Evolutionary conservation across 2,888 invertebrate species (phyloP).

Genomic region (Lepidochrysops patricia): DNA sequence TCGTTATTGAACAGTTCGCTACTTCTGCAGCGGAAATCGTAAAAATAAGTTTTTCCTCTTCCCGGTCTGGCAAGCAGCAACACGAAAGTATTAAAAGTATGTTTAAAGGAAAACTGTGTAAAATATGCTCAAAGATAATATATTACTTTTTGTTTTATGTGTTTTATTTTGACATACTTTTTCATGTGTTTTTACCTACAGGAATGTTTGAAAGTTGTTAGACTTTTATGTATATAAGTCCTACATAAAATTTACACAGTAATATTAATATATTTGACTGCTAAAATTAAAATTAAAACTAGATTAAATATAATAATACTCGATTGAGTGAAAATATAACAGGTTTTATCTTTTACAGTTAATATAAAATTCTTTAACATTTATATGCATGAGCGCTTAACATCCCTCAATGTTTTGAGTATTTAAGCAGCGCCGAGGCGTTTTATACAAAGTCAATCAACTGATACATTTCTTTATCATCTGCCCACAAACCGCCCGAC

Average conservation of each 20-base stretch:
- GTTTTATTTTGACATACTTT: neutral
- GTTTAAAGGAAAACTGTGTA: conserved; percentile 3
- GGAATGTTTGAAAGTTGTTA: no score
- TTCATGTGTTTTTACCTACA: no score
- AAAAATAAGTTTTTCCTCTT: conserved; percentile 63
- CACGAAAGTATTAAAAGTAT: conserved; percentile 2
- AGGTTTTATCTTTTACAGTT: neutral
- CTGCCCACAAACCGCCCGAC: conserved; percentile 27
- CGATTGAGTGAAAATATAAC: neutral
- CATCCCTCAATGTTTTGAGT: neutral
- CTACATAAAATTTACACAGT: no score
- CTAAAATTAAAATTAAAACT: no score
- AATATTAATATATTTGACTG: no score
- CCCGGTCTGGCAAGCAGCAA: neutral
- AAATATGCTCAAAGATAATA: neutral
- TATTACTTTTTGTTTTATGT: neutral
- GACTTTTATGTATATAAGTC: no score
- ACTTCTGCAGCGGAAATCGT: conserved; percentile 63
- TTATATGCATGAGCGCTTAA: neutral
- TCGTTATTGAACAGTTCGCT: conserved; percentile 50
- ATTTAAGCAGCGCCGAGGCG: neutral
- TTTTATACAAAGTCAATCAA: conserved; percentile 18
- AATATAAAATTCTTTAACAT: neutral
- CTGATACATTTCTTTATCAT: conserved; percentile 23
- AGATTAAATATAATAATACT: no score